Conservation (phyloP, 2,113 vertebrate species). For the Phylloscopus whistleri region DNA sequence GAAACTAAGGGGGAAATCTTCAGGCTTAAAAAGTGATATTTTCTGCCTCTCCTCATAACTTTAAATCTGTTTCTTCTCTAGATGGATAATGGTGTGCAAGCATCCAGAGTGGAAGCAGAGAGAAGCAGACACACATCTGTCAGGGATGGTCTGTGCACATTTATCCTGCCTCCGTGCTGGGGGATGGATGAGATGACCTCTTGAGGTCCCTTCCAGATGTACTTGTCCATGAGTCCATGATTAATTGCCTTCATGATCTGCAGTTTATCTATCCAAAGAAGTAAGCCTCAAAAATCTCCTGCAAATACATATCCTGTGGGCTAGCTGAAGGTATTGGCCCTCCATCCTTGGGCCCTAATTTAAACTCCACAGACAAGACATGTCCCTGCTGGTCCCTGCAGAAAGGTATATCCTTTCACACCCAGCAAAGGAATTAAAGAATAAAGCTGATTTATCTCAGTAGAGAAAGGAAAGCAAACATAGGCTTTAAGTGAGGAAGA, state of each 20-base stretch:
- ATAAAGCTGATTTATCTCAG: slow-evolving; percentile 2
- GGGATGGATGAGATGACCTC: slow-evolving; percentile 42
- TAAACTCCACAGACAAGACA: neutral
- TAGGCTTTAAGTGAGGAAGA: neutral
- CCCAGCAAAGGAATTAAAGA: neutral
- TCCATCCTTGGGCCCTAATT: neutral
- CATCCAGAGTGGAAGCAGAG: slow-evolving; percentile 22
- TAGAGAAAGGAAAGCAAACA: neutral
- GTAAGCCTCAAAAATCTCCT: slow-evolving; percentile 44
- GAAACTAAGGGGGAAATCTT: neutral
- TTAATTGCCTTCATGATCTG: slow-evolving; percentile 52
- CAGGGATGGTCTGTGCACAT: slow-evolving; percentile 41
- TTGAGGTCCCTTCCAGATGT: slow-evolving; percentile 54
- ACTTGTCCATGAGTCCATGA: neutral
- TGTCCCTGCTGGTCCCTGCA: neutral
- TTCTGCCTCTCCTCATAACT: neutral
- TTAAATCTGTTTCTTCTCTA: neutral
- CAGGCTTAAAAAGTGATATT: slow-evolving; percentile 24
- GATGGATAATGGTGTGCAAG: neutral
- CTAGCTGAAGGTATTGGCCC: neutral
- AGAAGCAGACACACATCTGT: slow-evolving; percentile 51
- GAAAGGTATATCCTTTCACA: neutral
- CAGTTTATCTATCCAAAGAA: slow-evolving; percentile 43
- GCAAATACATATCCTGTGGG: neutral
- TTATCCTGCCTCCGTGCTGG: slow-evolving; percentile 25